Evolutionary conservation across 2,888 invertebrate genomes (phyloP), one percentile per base, ranked within the genome.

Genomic region (Chymomyza amoena): DNA sequence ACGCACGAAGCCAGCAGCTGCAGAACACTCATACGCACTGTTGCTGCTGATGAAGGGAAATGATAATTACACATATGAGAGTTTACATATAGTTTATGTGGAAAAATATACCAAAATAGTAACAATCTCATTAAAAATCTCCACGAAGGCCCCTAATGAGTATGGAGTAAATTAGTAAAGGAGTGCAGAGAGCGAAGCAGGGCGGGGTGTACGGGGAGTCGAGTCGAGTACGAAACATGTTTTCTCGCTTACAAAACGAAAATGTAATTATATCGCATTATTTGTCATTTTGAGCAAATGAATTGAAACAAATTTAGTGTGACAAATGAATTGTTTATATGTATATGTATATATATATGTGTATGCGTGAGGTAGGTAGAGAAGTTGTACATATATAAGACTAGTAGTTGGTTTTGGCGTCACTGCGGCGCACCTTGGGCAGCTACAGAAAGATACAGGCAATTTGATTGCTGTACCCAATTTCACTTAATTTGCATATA

Each of bases 281-380:
- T 80, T 84, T 87, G 85, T 84, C 87, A 89, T 89, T 89, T 80
- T 84, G 85, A 84, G 77, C 89, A 89, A 90, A 90, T 89, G 89
- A 89, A 89, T 90, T 89, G 90, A 83, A 89, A 88, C 89, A 89
- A 90, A 89, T 90, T 89, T 89, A 88, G 88, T 90, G 89, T 90
- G 89, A 89, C 90, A 89, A 89, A 89, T 87, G 83, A 87, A 84
- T 89, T 84, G 84, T 87, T 83, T 77, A 80, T 76, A 72, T 64
- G 67, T 63, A 63, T 62, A 25, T 36, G n/a, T 51, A n/a, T 63
- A 63, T 62, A 25, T 36, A 18, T 51, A n/a, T 20, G 10, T n/a
- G 6, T 5, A 10, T n/a, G 56, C 18, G 57, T n/a, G 6, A 9
- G 20, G 57, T 9, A 7, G 61, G 32, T 15, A 36, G 7, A 32